A percentile compares a stretch with the other conserved stretches of the same genome.
phyloP scores from a whole-genome alignment of 2,113 vertebrate genomes.

The Pterocles burchelli region DNA sequence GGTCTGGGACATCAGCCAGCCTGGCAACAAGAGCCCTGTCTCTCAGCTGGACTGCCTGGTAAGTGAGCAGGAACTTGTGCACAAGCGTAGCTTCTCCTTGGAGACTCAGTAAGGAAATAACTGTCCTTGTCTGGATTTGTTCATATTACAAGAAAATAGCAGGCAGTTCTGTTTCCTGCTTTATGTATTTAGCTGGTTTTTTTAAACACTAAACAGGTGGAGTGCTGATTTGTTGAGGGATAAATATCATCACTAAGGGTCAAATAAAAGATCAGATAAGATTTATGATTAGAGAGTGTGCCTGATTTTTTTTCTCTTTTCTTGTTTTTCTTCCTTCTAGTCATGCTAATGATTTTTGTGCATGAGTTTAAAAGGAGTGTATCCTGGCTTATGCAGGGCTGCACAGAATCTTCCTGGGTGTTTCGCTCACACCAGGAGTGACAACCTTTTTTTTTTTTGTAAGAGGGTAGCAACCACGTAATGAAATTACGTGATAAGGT shows the following conservation, averaged over 20 bases:
- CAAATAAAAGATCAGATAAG: not conserved
- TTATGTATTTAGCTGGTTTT: not conserved
- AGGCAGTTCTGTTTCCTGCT: constrained; percentile 52
- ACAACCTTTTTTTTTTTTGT: not conserved
- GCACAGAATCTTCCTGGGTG: not conserved
- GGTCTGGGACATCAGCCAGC: constrained; percentile 86
- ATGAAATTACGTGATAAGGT: not conserved
- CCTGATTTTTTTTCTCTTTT: fast-evolving
- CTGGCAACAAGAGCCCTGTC: constrained; percentile 86
- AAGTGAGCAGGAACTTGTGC: constrained; percentile 52
- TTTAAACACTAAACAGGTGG: not conserved
- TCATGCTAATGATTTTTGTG: not conserved
- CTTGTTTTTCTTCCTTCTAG: fast-evolving
- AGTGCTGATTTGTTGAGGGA: not conserved
- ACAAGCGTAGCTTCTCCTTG: constrained; percentile 23
- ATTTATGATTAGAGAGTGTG: not conserved
- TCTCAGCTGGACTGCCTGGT: constrained; percentile 86
- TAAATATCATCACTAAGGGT: not conserved
- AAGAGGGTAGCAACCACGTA: not conserved
- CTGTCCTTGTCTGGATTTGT: constrained; percentile 41
- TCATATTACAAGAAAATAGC: constrained; percentile 43
- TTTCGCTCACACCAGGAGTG: not conserved
- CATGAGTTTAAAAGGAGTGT: not conserved
- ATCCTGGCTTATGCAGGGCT: not conserved
- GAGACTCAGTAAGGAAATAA: constrained; percentile 53